phyloP scores from a whole-genome alignment of 1,140 invertebrate genomes.

The Pachypsylla venusta region DNA sequence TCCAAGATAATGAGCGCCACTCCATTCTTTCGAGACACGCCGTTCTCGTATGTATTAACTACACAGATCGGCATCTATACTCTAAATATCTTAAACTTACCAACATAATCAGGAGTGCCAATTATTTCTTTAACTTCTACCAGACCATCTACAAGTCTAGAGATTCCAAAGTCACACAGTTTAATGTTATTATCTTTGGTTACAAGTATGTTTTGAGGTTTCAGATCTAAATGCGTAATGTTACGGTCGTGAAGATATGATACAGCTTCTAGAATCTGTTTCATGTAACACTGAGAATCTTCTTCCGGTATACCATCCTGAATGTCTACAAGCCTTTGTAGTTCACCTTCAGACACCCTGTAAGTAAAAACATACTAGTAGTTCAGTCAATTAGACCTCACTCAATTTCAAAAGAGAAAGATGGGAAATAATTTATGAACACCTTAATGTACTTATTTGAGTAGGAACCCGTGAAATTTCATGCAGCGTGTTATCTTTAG shows the following conservation, averaged over 20 bases:
- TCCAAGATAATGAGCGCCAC: too few relatives aligned
- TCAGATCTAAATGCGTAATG: slow-evolving; percentile 74
- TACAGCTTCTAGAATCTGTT: slow-evolving; percentile 76
- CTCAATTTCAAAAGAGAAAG: too few relatives aligned
- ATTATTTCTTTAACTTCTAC: slow-evolving; percentile 82
- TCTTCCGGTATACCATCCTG: slow-evolving; percentile 70
- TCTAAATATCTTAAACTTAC: slow-evolving; percentile 39
- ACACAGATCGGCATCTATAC: too few relatives aligned
- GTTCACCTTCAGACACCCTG: slow-evolving; percentile 75
- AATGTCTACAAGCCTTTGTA: slow-evolving; percentile 76
- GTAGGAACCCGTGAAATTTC: too few relatives aligned
- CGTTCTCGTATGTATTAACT: too few relatives aligned
- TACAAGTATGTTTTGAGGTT: slow-evolving; percentile 83
- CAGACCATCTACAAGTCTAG: slow-evolving; percentile 68
- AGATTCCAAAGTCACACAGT: slow-evolving; percentile 89
- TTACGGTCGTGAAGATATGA: slow-evolving; percentile 70
- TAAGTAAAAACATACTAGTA: too few relatives aligned
- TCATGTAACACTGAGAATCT: slow-evolving; percentile 61
- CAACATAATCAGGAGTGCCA: slow-evolving; percentile 87
- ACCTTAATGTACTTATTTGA: too few relatives aligned
- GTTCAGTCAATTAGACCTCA: too few relatives aligned
- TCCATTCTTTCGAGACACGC: too few relatives aligned
- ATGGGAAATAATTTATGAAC: too few relatives aligned
- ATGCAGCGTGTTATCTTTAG: too few relatives aligned
- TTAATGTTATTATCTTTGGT: slow-evolving; percentile 59